Base-by-base conservation (phyloP, 2,888 invertebrate species). In the Encarsia formosa region DNA sequence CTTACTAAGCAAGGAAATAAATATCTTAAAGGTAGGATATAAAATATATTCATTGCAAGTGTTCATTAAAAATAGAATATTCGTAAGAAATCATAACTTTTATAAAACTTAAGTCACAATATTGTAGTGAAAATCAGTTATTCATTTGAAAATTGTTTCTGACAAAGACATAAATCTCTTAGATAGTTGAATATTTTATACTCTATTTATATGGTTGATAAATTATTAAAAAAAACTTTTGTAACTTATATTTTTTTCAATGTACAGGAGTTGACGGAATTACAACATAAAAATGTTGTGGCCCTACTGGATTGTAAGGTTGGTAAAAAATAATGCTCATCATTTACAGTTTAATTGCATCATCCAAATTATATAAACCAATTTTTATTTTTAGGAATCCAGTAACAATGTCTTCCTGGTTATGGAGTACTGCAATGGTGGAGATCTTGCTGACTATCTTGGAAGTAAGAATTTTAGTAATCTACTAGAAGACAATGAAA, bases 371-470 rank as follows among this genome's bases (percentile, higher is more conserved):
- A 45, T 53, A 31, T 41, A 49, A 37, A 5, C n/a, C 16, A 40
- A 54, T 58, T 57, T 63, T 64, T 54, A 42, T 54, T 74, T 76
- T 49, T 69, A 84, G 83, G 97, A 99, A 79, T 92, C 95, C 54
- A 82, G 88, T 59, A 87, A 89, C 65, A 89, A 95, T 78, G 97
- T 99, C 62, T 96, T 88, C 79, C 85, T 99, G 67, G 95, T 99
- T 66, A 99, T 99, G 96, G 98, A 99, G 89, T 98, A 93, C 77
- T 99, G 99, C 79, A 99, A 99, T 82, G 97, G 97, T 42, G 98
- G 99, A 19, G 99, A 99, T 77, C 79, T 99, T 75, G 96, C 97
- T 18, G 99, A 99, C 79, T 99, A 98, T 78, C 82, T 99, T 61
- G 85, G 85, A 71, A 86, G 85, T 84, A 73, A 71, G 73, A 66